Percentiles rank a stretch among this genome's conserved stretches.
These are phyloP conservation scores for Ennomos erosarius DNA, from an alignment of 2,888 invertebrate species.

Conservation along the genomic window DNA sequence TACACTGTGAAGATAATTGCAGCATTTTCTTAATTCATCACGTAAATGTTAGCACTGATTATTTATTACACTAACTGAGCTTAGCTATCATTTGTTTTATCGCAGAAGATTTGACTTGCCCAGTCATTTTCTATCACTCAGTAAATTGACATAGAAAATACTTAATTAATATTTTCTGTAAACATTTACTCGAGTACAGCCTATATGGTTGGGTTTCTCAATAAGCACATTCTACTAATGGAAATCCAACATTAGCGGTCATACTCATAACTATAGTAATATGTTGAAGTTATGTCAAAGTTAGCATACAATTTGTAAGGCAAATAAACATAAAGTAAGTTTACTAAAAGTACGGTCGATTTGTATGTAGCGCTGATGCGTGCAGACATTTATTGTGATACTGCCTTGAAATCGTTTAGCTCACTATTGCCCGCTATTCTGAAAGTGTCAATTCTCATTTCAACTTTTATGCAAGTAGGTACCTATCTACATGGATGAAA, in stretches of 20 bases:
- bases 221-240: conserved; percentile 40
- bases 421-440: conserved; percentile 40
- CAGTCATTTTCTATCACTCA: conserved; percentile 4
- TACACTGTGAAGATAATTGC: neutral
- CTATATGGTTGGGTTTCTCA: conserved; percentile 27
- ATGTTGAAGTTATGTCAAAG: conserved; percentile 44
- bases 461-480: too few relatives aligned
- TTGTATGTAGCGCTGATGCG: conserved; percentile 69
- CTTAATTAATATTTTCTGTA: conserved; percentile 12
- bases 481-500: too few relatives aligned
- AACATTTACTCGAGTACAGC: conserved; percentile 11
- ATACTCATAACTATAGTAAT: conserved; percentile 33
- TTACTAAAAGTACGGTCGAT: conserved; percentile 58
- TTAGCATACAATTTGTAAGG: conserved; percentile 44
- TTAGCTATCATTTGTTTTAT: too few relatives aligned
- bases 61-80: too few relatives aligned
- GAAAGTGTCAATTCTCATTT: conserved; percentile 15
- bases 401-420: conserved; percentile 56
- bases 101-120: neutral
- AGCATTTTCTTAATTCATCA: too few relatives aligned
- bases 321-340: conserved; percentile 50
- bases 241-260: conserved; percentile 38
- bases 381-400: conserved; percentile 63
- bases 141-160: conserved; percentile 1
- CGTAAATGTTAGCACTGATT: too few relatives aligned